These are phyloP conservation scores for Polydrusus cervinus DNA, from an alignment of 2,888 invertebrate genomes.

Conservation along the genomic window DNA sequence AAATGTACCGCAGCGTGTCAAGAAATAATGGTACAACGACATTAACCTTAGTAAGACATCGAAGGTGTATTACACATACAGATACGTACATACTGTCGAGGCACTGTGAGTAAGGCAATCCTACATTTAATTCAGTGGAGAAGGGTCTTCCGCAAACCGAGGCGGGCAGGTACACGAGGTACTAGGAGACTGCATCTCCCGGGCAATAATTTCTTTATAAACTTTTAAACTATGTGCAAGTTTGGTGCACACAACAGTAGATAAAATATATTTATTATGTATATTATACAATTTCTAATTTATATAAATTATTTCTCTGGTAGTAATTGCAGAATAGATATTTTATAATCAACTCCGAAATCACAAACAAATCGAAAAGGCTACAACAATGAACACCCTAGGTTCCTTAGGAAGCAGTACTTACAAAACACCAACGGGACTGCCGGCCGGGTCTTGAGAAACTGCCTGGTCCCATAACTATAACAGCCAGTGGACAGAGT, in stretches of 20 bases:
- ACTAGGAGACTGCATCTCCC: slow-evolving; percentile 45
- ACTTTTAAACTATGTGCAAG: slow-evolving; percentile 71
- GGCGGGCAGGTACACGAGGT: slow-evolving; percentile 64
- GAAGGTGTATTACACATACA: slow-evolving; percentile 70
- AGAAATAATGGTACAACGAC: slow-evolving; percentile 65
- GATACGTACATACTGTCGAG: slow-evolving; percentile 74
- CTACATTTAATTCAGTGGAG: slow-evolving; percentile 83
- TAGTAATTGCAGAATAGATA: slow-evolving; percentile 70
- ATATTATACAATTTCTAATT: slow-evolving; percentile 68
- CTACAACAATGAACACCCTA: slow-evolving; percentile 73
- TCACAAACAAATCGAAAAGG: slow-evolving; percentile 72
- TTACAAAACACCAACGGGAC: slow-evolving; percentile 59
- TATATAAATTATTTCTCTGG: slow-evolving; percentile 67
- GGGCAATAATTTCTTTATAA: slow-evolving; percentile 61
- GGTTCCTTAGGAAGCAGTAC: slow-evolving; percentile 72
- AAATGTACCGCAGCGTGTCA: slow-evolving; percentile 62
- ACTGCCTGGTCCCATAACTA: slow-evolving; percentile 56
- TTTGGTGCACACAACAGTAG: slow-evolving; percentile 73
- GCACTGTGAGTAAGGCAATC: slow-evolving; percentile 89
- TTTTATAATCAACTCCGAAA: slow-evolving; percentile 67
- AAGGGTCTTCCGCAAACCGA: slow-evolving; percentile 69
- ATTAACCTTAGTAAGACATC: slow-evolving; percentile 65
- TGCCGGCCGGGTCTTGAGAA: slow-evolving; percentile 37
- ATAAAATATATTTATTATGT: slow-evolving; percentile 71
- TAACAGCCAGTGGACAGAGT: slow-evolving; percentile 70